Evolutionary conservation across 2,797 vertebrate genomes (phyloP).

Genomic region (Coregonus ussuriensis): DNA sequence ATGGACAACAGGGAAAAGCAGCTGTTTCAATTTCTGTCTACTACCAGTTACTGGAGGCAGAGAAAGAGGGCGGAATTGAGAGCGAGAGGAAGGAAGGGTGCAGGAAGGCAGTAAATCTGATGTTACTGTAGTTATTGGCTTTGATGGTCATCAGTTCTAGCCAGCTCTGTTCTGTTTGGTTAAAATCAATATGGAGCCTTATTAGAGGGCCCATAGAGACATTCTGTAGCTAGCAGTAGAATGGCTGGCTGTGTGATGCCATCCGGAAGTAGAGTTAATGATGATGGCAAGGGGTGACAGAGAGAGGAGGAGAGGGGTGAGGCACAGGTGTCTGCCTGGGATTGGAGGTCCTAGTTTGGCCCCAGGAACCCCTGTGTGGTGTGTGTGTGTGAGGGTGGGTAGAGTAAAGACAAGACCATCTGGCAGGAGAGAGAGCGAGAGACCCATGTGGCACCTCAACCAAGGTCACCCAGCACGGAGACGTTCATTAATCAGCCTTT

Average conservation of each 20-base stretch:
- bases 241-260: slow-evolving; percentile 51
- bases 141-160: slow-evolving; percentile 28
- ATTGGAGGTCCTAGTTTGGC: slow-evolving; percentile 54
- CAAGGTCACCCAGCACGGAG: slow-evolving; percentile 64
- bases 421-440: slow-evolving; percentile 46
- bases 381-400: slow-evolving; percentile 31
- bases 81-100: slow-evolving; percentile 12
- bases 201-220: slow-evolving; percentile 21
- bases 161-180: slow-evolving; percentile 26
- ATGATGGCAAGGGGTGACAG: slow-evolving; percentile 39
- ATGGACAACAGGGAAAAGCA: slow-evolving; percentile 36
- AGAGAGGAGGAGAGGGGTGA: slow-evolving; percentile 10
- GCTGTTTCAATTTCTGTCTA: slow-evolving; percentile 41
- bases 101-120: background rate
- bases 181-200: slow-evolving; percentile 30
- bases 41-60: slow-evolving; percentile 28
- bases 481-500: slow-evolving; percentile 70
- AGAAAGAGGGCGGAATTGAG: background rate
- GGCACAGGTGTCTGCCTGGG: slow-evolving; percentile 20
- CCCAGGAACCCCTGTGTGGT: slow-evolving; percentile 35
- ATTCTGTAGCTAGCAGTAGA: slow-evolving; percentile 30
- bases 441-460: slow-evolving; percentile 50
- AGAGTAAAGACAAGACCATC: slow-evolving; percentile 63
- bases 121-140: slow-evolving; percentile 19
- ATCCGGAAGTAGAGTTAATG: slow-evolving; percentile 50